Evolutionary conservation across 2,113 vertebrate species (phyloP).

Genomic region (Lycaon pictus): DNA sequence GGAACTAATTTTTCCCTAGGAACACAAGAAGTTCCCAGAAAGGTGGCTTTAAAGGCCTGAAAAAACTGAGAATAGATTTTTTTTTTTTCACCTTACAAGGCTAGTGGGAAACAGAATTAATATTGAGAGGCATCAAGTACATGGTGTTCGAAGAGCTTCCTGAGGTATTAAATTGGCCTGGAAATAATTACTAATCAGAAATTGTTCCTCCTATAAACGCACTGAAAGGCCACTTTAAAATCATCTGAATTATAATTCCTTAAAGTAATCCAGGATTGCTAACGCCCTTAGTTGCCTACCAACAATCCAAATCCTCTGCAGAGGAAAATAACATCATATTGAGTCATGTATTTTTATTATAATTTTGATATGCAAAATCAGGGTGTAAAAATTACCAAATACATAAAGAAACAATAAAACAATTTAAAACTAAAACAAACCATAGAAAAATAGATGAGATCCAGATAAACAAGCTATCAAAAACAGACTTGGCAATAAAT

Average conservation of each 20-base stretch:
- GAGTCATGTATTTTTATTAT: background rate
- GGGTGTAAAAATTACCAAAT: background rate
- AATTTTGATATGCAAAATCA: background rate
- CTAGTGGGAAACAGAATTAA: background rate
- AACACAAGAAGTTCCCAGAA: background rate
- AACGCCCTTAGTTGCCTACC: background rate
- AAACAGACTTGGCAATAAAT: background rate
- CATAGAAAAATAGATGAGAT: background rate
- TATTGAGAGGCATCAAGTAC: background rate
- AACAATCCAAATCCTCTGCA: background rate
- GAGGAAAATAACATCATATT: background rate
- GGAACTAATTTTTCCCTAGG: background rate
- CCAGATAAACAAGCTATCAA: background rate
- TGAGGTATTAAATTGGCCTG: background rate
- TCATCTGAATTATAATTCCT: background rate
- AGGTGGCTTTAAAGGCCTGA: background rate
- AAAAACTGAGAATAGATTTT: background rate
- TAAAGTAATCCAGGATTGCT: background rate
- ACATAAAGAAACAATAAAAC: background rate
- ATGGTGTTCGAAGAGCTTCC: background rate
- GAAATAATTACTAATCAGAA: background rate
- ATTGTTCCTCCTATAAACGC: background rate
- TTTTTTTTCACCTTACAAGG: background rate
- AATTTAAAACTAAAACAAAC: background rate
- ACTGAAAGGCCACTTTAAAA: background rate